Evolutionary conservation across 1,140 invertebrate species (phyloP).

Genomic region (Heterodera schachtii): DNA sequence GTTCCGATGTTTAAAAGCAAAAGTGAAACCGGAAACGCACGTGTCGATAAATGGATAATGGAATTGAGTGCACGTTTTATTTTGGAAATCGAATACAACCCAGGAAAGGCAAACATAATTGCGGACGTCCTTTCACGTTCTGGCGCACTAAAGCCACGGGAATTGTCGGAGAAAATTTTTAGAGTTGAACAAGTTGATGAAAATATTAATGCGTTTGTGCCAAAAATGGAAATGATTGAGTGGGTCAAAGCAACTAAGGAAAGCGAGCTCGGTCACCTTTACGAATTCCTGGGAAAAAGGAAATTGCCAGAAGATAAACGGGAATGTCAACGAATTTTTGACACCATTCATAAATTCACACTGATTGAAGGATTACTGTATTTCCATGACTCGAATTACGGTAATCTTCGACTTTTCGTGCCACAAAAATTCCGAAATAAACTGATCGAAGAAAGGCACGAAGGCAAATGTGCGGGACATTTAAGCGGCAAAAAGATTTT

Average conservation of each 20-base stretch:
- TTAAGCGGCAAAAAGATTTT: slow-evolving; percentile 12
- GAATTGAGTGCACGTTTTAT: slow-evolving; percentile 7
- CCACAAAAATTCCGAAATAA: slow-evolving; percentile 14
- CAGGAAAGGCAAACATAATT: slow-evolving; percentile 7
- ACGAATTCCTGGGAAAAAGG: too few species aligned
- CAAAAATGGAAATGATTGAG: neutral
- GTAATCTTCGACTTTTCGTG: slow-evolving; percentile 18
- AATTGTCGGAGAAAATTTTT: neutral
- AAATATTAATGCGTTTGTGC: neutral
- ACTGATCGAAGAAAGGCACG: slow-evolving; percentile 25
- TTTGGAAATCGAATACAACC: slow-evolving; percentile 1
- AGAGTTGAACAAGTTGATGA: neutral
- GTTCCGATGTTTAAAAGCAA: slow-evolving; percentile 16
- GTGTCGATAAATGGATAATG: slow-evolving; percentile 9
- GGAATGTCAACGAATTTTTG: too few species aligned
- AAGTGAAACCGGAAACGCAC: slow-evolving; percentile 15
- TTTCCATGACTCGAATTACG: neutral
- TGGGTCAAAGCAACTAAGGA: neutral
- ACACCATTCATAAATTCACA: neutral
- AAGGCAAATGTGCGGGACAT: slow-evolving; percentile 22
- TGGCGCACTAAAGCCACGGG: neutral
- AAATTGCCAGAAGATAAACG: too few species aligned
- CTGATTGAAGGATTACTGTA: slow-evolving; percentile 1
- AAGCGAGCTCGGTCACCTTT: neutral
- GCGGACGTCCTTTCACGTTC: slow-evolving; percentile 9